phyloP scores from a whole-genome alignment of 2,113 vertebrate genomes.

The Gambusia holbrooki region DNA sequence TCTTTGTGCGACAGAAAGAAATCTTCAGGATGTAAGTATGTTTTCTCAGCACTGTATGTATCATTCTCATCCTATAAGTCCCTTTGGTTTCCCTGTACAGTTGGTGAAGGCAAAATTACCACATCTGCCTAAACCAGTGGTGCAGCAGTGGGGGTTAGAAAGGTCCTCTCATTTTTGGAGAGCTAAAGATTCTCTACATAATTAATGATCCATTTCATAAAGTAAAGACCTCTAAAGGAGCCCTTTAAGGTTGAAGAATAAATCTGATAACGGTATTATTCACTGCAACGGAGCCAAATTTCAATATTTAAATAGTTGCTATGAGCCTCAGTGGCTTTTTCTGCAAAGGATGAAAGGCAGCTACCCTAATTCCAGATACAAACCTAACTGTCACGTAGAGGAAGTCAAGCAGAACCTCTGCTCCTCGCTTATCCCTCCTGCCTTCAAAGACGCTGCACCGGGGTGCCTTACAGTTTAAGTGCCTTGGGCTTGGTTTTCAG shows the following conservation, averaged over 20 bases:
- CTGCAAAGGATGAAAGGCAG: conserved; percentile 1
- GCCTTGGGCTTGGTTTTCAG: background rate
- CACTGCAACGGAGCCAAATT: conserved; percentile 5
- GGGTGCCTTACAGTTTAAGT: background rate
- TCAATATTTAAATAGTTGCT: conserved; percentile 13
- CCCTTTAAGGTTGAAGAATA: background rate
- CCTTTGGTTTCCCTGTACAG: conserved; percentile 5
- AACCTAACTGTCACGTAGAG: conserved; percentile 1
- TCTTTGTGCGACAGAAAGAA: too few species aligned
- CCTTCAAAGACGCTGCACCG: background rate
- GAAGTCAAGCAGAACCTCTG: background rate
- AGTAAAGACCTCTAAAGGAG: background rate
- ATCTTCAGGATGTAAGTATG: conserved; percentile 17
- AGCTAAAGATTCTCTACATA: conserved; percentile 9
- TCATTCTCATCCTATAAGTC: conserved; percentile 10
- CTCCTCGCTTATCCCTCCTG: background rate
- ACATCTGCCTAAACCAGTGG: background rate
- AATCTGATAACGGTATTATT: conserved; percentile 9
- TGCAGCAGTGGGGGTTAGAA: background rate
- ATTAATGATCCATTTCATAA: conserved; percentile 21
- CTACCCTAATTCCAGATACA: background rate
- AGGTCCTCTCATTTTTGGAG: conserved; percentile 2
- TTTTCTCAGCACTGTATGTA: conserved; percentile 43
- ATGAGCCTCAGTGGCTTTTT: background rate
- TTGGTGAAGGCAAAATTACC: background rate